phyloP scores from a whole-genome alignment of 2,797 vertebrate genomes.

The Alfaro cultratus region DNA sequence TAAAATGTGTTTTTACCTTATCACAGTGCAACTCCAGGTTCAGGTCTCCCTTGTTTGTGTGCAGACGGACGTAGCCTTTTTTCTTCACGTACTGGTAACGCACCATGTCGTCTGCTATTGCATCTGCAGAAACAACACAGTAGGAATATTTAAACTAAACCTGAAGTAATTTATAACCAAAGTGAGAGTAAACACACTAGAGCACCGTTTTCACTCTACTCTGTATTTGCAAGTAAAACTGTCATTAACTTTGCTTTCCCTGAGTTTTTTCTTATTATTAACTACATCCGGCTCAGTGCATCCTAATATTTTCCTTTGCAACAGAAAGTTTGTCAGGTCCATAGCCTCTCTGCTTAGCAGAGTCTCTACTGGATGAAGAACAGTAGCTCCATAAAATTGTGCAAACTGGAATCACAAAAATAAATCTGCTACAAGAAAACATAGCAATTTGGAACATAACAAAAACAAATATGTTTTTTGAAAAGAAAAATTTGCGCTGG shows the following conservation, averaged over 20 bases:
- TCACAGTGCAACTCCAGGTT: conserved; percentile 96
- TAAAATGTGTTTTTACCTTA: conserved; percentile 79
- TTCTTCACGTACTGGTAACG: conserved; percentile 96
- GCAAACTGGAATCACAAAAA: too few relatives aligned
- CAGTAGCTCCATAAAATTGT: too few relatives aligned
- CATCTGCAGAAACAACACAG: conserved; percentile 75
- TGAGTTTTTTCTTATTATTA: not conserved
- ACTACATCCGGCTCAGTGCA: not conserved
- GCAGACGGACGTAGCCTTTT: conserved; percentile 93
- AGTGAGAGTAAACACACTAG: not conserved
- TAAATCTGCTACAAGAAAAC: too few relatives aligned
- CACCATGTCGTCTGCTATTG: conserved; percentile 90
- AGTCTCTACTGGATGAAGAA: not conserved
- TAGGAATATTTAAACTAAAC: not conserved
- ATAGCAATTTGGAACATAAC: too few relatives aligned
- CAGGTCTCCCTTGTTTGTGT: conserved; percentile 93
- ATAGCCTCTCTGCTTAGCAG: not conserved
- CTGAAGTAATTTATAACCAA: not conserved
- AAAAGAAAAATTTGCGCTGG: too few relatives aligned
- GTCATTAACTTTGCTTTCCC: not conserved
- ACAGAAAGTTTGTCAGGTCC: not conserved
- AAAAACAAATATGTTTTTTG: too few relatives aligned
- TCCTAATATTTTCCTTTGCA: not conserved
- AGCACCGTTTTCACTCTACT: not conserved
- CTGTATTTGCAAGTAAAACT: not conserved